Conservation (phyloP, 1,140 invertebrate species). For the Nasonia longicornis region DNA sequence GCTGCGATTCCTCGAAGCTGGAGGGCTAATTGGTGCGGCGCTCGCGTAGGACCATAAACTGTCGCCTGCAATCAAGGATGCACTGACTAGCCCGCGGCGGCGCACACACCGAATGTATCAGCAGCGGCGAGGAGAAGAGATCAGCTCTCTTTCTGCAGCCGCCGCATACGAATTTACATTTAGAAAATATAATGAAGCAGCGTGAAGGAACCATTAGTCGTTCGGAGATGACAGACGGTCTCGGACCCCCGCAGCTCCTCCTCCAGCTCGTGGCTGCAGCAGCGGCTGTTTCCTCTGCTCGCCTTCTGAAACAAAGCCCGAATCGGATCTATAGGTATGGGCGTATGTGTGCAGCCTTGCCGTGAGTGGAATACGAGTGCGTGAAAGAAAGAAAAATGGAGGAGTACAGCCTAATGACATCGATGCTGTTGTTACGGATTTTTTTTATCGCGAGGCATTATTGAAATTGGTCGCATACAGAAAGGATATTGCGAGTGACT, state of each 20-base stretch:
- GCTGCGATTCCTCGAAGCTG: slow-evolving; percentile 48
- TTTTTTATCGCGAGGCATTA: slow-evolving; percentile 33
- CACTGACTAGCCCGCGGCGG: slow-evolving; percentile 56
- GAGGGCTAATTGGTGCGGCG: slow-evolving; percentile 66
- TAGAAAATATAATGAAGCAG: slow-evolving; percentile 71
- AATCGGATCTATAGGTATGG: not conserved
- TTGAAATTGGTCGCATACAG: slow-evolving; percentile 10
- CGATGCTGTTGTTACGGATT: slow-evolving; percentile 52
- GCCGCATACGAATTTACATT: slow-evolving; percentile 67
- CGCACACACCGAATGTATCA: slow-evolving; percentile 10
- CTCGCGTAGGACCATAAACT: slow-evolving; percentile 64
- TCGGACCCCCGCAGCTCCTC: slow-evolving; percentile 68
- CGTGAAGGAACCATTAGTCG: slow-evolving; percentile 69
- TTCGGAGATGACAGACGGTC: slow-evolving; percentile 69
- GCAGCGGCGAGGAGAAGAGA: not conserved
- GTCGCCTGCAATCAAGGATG: slow-evolving; percentile 68
- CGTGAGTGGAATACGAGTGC: not conserved
- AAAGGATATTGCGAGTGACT: too few relatives aligned
- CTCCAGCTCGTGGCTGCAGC: slow-evolving; percentile 57
- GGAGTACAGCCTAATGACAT: slow-evolving; percentile 56
- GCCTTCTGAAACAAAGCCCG: slow-evolving; percentile 62
- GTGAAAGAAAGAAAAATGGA: slow-evolving; percentile 48
- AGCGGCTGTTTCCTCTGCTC: slow-evolving; percentile 43
- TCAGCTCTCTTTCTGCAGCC: not conserved
- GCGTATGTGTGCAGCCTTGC: slow-evolving; percentile 5